A percentile compares a stretch with the other conserved stretches of the same genome.
Conservation (phyloP, 2,113 vertebrate species). For the Acrocephalus arundinaceus region DNA sequence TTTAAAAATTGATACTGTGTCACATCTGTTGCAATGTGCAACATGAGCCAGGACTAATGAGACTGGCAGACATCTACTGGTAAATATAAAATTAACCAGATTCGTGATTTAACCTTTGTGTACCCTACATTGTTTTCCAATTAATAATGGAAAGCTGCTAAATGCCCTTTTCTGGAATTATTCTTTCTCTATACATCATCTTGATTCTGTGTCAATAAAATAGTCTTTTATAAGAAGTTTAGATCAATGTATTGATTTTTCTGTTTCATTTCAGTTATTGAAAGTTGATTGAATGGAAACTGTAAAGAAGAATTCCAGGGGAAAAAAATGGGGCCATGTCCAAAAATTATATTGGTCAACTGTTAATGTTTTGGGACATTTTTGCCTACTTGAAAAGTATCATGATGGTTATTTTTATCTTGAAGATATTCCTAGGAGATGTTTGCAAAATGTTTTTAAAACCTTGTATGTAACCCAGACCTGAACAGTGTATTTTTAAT, state of each 20-base stretch:
- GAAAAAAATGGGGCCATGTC: accelerated
- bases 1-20: neutral
- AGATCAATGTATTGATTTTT: neutral
- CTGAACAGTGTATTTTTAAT: neutral
- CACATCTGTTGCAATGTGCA: neutral
- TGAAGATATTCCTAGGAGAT: neutral
- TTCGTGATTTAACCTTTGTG: neutral
- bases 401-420: neutral
- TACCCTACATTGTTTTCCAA: neutral
- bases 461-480: neutral
- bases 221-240: neutral
- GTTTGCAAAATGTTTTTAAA: neutral
- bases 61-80: neutral
- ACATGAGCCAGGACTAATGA: neutral
- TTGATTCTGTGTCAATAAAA: neutral
- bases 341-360: neutral
- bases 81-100: neutral
- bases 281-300: neutral
- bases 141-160: neutral
- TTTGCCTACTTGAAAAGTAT: neutral
- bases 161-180: neutral
- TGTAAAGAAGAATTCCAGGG: neutral
- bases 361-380: neutral
- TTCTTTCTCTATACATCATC: neutral
- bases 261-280: neutral